Conservation (phyloP, 2,888 invertebrate species). For the Drosophila meridionalis region DNA sequence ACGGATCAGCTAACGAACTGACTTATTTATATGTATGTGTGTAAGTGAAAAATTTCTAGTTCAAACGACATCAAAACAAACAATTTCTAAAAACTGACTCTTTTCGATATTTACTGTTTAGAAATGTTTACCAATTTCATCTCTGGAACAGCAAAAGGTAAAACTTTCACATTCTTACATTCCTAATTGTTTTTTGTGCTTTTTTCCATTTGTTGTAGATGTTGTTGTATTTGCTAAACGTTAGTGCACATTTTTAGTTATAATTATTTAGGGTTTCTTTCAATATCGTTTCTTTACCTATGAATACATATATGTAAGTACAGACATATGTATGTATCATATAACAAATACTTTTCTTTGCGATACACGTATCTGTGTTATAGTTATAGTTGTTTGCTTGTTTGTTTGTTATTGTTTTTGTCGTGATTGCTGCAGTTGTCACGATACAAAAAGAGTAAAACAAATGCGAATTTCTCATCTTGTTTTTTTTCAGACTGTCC, state of each 20-base stretch:
- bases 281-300: conserved; percentile 15
- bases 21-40: neutral
- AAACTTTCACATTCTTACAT: conserved; percentile 12
- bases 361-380: conserved; percentile 27
- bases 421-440: conserved; percentile 29
- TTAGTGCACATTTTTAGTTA: conserved; percentile 67
- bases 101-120: conserved; percentile 1
- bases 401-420: conserved; percentile 23
- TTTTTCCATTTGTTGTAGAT: conserved; percentile 15
- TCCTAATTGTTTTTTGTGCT: conserved; percentile 6
- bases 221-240: conserved; percentile 48
- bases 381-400: conserved; percentile 55
- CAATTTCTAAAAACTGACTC: conserved; percentile 7
- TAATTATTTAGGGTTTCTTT: conserved; percentile 42
- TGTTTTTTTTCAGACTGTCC: conserved; percentile 56
- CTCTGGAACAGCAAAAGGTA: conserved; percentile 22
- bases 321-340: conserved; percentile 17
- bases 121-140: conserved; percentile 2
- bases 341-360: conserved; percentile 55
- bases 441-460: conserved; percentile 51
- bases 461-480: conserved; percentile 64
- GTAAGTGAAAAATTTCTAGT: neutral
- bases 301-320: conserved; percentile 23
- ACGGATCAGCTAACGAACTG: conserved; percentile 1
- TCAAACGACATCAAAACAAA: conserved; percentile 12